Base-by-base conservation (phyloP, 2,888 invertebrate genomes). In the Odontocerum albicorne region DNA sequence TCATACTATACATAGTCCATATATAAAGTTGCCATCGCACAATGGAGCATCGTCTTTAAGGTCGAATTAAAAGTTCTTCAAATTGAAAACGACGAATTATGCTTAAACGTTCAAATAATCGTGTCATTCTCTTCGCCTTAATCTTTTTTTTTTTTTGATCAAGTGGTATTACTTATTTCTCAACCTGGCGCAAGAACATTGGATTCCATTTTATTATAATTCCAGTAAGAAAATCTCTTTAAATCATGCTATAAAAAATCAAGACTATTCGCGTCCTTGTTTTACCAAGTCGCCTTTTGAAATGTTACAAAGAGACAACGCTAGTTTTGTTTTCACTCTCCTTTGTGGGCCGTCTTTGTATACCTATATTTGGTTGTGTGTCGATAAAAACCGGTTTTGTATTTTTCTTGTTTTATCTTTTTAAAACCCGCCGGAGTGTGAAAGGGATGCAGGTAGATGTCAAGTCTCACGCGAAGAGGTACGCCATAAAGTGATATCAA, bases 301-400 rank as follows among this genome's bases (percentile, higher is more conserved):
- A 13, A 35, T 20, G 50, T 4, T 42, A 21, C 20, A 19, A 22
- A 50, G 42, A 33, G 42, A 50, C 42, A 16, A 20, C 21, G 17
- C 27, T 19, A 15, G 12, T 40, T 21, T 22, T 50, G 19, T 50
- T 50, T 42, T 33, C 8, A 21, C 40, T 13, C 19, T 22, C 3
- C 35, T 50, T 16, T 31, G 39, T 22, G 33, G 42, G 42, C 50
- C 42, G 40, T 33, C 47, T 47, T 47, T 20, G 12, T 40, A 27
- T 27, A 27, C 4, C 10, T 7, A 12, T 42, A 19, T 50, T 50
- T 42, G 31, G 42, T 33, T 50, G 20, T 19, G 12, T 40, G 49
- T 49, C 42, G 50, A 50, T 50, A 50, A 50, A 39, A 50, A 50
- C 33, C 42, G 39, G 42, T 33, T 42, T 42, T 40, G 19, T 42